These are phyloP conservation scores for Ptychodera flava DNA, from an alignment of 35 echinoderm and acorn worm genomes.

Conservation along the genomic window DNA sequence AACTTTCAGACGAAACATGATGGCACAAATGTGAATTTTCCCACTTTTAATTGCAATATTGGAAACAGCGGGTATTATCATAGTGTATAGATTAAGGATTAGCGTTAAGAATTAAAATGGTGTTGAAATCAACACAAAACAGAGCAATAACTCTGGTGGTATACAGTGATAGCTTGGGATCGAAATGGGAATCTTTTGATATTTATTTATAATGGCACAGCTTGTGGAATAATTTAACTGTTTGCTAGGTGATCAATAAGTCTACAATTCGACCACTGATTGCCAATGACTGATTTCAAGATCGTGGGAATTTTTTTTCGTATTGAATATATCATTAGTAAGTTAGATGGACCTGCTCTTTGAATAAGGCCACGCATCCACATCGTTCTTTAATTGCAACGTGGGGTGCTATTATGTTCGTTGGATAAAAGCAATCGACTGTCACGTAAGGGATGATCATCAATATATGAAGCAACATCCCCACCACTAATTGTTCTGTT, in stretches of 20 bases:
- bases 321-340: not conserved
- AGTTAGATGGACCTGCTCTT: not conserved
- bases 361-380: not conserved
- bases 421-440: not conserved
- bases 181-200: not conserved
- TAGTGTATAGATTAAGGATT: no score
- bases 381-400: not conserved
- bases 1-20: no score
- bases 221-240: no score
- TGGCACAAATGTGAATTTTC: not conserved
- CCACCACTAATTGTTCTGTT: not conserved
- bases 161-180: not conserved
- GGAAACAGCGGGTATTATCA: no score
- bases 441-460: not conserved
- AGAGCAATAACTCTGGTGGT: not conserved
- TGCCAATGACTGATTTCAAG: not conserved
- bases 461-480: not conserved
- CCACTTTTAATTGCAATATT: no score
- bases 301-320: not conserved
- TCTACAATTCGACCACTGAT: not conserved
- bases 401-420: not conserved
- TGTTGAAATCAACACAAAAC: not conserved
- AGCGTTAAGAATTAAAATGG: not conserved
- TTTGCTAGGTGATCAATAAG: no score
- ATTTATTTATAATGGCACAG: not conserved